Evolutionary conservation across 2,797 vertebrate species (phyloP).

Genomic region (Peromyscus eremicus): DNA sequence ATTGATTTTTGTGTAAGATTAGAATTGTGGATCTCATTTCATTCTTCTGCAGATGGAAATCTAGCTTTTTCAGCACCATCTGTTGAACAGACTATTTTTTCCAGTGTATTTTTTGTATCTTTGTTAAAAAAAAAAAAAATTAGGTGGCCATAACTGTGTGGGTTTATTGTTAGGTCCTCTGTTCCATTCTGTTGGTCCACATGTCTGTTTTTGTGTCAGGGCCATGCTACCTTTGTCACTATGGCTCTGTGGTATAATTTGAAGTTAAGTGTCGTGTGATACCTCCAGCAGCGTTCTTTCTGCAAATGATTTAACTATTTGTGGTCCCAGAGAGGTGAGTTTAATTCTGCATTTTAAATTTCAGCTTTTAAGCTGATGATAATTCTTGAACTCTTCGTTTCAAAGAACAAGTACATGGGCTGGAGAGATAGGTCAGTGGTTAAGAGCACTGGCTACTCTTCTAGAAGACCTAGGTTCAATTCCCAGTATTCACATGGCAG

Average conservation of each 20-base stretch:
- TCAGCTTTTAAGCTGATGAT: background rate
- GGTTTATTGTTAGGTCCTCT: background rate
- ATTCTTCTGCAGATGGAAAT: background rate
- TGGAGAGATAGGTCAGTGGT: background rate
- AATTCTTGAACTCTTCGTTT: background rate
- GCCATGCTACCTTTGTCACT: background rate
- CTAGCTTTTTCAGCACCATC: background rate
- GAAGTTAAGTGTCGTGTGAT: background rate
- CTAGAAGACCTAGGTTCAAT: background rate
- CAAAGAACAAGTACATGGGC: background rate
- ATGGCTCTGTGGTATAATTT: background rate
- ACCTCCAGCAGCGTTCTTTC: background rate
- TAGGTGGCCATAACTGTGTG: background rate
- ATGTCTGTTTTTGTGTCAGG: background rate
- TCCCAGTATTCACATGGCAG: background rate
- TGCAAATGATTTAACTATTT: background rate
- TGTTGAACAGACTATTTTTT: background rate
- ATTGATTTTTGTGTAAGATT: background rate
- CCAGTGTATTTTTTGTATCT: background rate
- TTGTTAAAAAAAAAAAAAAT: background rate
- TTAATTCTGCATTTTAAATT: conserved; percentile 45
- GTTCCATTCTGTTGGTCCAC: background rate
- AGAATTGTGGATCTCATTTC: background rate
- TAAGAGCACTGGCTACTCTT: background rate
- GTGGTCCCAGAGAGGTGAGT: background rate